phyloP scores from a whole-genome alignment of 2,113 vertebrate species.

The Plectropomus leopardus region DNA sequence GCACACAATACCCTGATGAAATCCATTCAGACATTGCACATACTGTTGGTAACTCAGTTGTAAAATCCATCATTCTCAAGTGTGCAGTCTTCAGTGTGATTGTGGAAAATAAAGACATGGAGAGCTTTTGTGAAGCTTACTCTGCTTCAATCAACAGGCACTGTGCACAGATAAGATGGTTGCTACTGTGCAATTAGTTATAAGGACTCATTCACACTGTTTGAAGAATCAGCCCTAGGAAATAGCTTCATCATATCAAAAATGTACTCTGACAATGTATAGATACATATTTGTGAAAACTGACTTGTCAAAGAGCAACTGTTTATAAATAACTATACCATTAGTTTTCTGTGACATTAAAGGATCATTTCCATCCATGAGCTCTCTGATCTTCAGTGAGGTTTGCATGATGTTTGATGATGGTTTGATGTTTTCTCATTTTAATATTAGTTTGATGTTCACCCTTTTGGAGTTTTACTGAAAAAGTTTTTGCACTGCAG shows the following conservation, averaged over 20 bases:
- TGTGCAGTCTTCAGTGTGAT: neutral
- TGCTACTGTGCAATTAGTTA: neutral
- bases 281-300: neutral
- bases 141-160: neutral
- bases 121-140: neutral
- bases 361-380: conserved; percentile 1
- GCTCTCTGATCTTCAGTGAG: conserved; percentile 16
- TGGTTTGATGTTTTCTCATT: conserved; percentile 20
- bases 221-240: too few species aligned
- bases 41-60: neutral
- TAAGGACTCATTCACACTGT: neutral
- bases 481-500: neutral
- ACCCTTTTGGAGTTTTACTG: neutral
- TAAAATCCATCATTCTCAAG: neutral
- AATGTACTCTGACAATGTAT: neutral
- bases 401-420: conserved; percentile 20
- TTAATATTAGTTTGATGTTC: conserved; percentile 31
- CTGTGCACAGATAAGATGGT: neutral
- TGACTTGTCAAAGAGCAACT: neutral
- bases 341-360: neutral
- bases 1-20: neutral
- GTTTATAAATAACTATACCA: neutral
- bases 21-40: conserved; percentile 4
- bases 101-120: neutral
- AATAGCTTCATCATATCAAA: neutral